Evolutionary conservation across 2,113 vertebrate species (phyloP).

Genomic region (Asarcornis scutulata): DNA sequence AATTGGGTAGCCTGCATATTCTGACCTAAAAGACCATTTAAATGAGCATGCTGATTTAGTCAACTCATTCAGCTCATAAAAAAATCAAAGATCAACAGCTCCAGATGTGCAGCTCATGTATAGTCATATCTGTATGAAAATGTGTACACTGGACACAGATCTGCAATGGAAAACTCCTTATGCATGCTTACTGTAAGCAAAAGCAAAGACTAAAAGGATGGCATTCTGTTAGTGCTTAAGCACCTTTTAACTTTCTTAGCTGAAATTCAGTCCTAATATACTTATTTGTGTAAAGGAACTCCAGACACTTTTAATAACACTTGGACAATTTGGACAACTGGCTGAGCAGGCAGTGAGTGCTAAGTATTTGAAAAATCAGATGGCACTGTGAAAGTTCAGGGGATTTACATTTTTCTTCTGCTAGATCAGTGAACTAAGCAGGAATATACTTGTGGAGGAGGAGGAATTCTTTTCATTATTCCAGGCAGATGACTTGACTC

Average conservation of each 20-base stretch:
- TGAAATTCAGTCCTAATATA: neutral
- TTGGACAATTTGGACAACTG: neutral
- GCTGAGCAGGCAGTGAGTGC: neutral
- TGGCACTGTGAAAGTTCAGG: neutral
- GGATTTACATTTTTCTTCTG: neutral
- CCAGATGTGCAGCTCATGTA: slow-evolving; percentile 14
- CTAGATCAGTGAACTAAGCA: neutral
- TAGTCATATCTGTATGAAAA: neutral
- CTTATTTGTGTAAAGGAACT: neutral
- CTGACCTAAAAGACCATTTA: neutral
- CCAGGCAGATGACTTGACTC: neutral
- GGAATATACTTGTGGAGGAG: neutral
- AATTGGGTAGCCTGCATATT: neutral
- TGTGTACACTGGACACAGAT: neutral
- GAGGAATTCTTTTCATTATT: neutral
- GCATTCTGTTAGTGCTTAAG: neutral
- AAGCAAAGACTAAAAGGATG: neutral
- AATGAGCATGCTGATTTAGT: neutral
- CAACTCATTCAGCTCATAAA: neutral
- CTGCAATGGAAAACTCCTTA: neutral
- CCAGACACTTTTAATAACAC: neutral
- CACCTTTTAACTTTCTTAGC: neutral
- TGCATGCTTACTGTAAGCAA: neutral
- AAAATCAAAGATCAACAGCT: neutral
- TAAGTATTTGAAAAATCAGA: neutral